Percentiles rank a stretch among this genome's conserved stretches.
Conservation (phyloP, 2,113 vertebrate genomes). For the Callionymus lyra region DNA sequence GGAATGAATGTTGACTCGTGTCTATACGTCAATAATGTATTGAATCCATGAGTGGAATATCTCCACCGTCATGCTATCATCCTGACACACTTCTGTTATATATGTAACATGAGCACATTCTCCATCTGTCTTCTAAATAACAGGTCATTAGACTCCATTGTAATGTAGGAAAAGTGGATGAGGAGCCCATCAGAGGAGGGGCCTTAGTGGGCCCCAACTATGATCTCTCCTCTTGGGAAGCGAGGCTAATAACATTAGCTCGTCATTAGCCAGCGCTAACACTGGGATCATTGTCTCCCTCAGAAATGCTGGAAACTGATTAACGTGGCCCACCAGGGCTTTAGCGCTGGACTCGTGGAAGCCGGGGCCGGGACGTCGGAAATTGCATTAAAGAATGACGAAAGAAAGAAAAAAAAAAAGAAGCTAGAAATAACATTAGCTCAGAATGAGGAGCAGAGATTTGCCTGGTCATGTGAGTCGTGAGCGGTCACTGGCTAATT, state of each 20-base stretch:
- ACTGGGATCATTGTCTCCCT: constrained; percentile 71
- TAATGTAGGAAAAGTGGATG: constrained; percentile 67
- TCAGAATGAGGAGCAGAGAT: constrained; percentile 64
- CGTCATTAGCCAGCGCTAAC: constrained; percentile 71
- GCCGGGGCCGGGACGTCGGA: constrained; percentile 53
- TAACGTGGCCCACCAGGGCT: constrained; percentile 59
- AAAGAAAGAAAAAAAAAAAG: constrained; percentile 63
- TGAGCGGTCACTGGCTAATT: constrained; percentile 78
- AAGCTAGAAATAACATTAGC: constrained; percentile 78
- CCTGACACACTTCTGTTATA: background rate
- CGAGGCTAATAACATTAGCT: constrained; percentile 66
- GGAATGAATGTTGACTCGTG: no score
- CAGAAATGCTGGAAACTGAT: constrained; percentile 72
- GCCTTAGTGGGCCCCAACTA: constrained; percentile 41
- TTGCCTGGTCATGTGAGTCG: constrained; percentile 73
- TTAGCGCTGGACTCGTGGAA: constrained; percentile 46
- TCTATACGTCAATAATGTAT: no score
- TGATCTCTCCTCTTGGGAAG: constrained; percentile 51
- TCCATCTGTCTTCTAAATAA: constrained; percentile 65
- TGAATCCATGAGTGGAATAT: no score
- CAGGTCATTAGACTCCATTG: constrained; percentile 62
- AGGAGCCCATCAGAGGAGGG: constrained; percentile 49
- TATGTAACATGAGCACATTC: constrained; percentile 58
- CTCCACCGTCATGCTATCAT: no score
- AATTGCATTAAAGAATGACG: constrained; percentile 61